Evolutionary conservation across 2,113 vertebrate genomes (phyloP), one percentile per base, ranked within the genome.

Genomic region (Dascyllus trimaculatus): DNA sequence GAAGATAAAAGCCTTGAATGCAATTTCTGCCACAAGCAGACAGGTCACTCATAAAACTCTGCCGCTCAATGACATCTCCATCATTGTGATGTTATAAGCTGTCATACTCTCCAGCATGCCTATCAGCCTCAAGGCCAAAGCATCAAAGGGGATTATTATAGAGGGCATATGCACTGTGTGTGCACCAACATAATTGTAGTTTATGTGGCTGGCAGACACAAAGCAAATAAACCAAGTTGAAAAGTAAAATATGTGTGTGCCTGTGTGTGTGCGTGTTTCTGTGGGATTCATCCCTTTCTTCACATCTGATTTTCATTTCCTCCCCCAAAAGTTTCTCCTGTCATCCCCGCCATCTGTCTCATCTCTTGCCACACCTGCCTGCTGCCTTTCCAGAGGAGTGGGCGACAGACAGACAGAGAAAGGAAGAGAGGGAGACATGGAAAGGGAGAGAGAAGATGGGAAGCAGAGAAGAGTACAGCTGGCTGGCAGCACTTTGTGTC

Each of bases 261-360:
- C 1, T 10, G 24, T 7, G 1, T 5, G 52, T 45, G 54, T 67
- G n/a, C 17, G 26, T 73, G 22, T 26, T 51, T 73, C 48, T 63
- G 51, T 25, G 35, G 19, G 45, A 69, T 79, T 66, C 51, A 65
- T 77, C 49, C 21, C 29, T 56, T 78, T 54, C 58, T 71, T 77
- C 59, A 53, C 49, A 76, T 88, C 51, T 73, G 61, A 82, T 84
- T 86, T 85, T 63, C 43, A 86, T 84, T 73, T 68, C 52, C n/a
- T 68, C 59, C 49, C 52, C 67, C 53, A 85, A 91, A 94, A 89
- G 71, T 90, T 89, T 63, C 62, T 82, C 54, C 88, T 87, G 89
- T 92, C 90, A 89, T 86, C 68, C 43, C 45, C 78, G 83, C 92
- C 93, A 94, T 94, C 93, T 94, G 94, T 84, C 85, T 86, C 65